A percentile compares a stretch with the other conserved stretches of the same genome.
Conservation (phyloP, 2,797 vertebrate species). For the Tadarida brasiliensis region DNA sequence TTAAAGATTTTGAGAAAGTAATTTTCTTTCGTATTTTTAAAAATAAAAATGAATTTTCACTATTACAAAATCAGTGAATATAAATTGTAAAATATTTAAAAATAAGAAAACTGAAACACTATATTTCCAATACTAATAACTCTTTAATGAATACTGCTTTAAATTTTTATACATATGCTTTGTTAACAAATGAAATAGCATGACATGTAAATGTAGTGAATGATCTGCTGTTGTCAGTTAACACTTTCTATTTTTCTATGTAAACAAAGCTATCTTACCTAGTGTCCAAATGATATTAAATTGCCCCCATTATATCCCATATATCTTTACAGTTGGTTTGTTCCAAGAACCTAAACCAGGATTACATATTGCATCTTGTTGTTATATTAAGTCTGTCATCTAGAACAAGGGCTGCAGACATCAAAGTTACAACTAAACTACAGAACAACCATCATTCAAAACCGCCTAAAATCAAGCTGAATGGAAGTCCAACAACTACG, state of each 20-base stretch:
- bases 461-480: no score
- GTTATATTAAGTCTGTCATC: background rate
- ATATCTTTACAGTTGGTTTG: background rate
- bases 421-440: no score
- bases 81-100: background rate
- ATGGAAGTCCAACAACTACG: no score
- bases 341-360: background rate
- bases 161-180: background rate
- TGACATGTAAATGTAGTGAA: background rate
- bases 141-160: slow-evolving; percentile 16
- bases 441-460: no score
- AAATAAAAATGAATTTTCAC: slow-evolving; percentile 24
- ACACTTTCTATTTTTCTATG: background rate
- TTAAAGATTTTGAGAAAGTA: background rate
- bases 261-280: background rate
- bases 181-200: background rate
- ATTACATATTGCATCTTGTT: background rate
- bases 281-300: background rate
- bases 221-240: background rate
- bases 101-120: slow-evolving; percentile 29
- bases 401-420: background rate
- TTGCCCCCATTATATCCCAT: background rate
- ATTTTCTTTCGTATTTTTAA: slow-evolving; percentile 28
- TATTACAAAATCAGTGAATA: background rate
- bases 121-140: background rate